These are phyloP conservation scores for Heliopora coerulea DNA, from an alignment of 92 coral and sea anemone species.

Conservation along the genomic window DNA sequence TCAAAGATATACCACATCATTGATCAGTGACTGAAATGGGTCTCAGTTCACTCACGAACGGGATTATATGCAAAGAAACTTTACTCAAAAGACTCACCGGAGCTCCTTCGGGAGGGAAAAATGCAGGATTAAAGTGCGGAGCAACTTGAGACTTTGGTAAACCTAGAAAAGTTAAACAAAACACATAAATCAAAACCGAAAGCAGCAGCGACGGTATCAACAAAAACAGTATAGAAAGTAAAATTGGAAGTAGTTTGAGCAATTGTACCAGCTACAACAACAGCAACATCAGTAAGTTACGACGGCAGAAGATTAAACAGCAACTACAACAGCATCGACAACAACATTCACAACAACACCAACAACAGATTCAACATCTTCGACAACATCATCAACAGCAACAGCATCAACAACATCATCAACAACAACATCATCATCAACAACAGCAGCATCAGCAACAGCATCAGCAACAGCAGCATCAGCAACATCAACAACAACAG, in stretches of 20 bases:
- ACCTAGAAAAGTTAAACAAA: slow-evolving; percentile 3
- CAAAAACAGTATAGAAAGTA: background rate
- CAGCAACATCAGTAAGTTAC: no score
- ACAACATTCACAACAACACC: no score
- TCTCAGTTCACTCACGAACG: no score
- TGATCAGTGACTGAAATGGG: no score
- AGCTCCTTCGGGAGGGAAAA: slow-evolving; percentile 90
- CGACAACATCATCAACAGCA: no score
- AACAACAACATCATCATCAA: background rate
- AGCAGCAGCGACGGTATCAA: background rate
- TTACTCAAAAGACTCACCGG: slow-evolving; percentile 79
- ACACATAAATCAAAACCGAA: background rate
- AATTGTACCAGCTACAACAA: no score
- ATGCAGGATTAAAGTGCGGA: slow-evolving; percentile 95
- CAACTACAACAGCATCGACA: no score
- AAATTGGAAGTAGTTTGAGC: background rate
- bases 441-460: background rate
- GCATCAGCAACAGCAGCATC: background rate
- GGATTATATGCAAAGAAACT: no score
- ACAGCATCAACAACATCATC: no score
- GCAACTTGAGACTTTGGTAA: slow-evolving; percentile 67
- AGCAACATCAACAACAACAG: background rate
- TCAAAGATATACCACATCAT: no score
- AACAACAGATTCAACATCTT: no score
- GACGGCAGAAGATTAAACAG: no score